Evolutionary conservation across 64 coral and sea anemone species (phyloP).

Genomic region (Platygyra sinensis): DNA sequence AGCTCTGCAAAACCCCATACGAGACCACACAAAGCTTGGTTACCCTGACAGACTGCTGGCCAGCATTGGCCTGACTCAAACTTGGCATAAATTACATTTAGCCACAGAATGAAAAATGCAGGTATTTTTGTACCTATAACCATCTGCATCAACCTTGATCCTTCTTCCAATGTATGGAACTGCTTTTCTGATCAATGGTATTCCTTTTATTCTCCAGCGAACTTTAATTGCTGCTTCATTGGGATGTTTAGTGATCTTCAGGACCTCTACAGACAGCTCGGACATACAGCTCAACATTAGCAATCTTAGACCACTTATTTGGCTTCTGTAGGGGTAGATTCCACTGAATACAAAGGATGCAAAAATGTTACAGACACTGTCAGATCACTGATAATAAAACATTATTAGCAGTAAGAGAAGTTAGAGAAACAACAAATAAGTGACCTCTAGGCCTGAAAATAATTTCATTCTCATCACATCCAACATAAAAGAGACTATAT

Average conservation of each 20-base stretch:
- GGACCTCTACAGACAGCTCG: slow-evolving; percentile 75
- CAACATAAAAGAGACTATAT: no score
- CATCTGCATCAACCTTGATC: slow-evolving; percentile 13
- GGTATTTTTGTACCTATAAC: slow-evolving; percentile 11
- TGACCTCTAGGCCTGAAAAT: no score
- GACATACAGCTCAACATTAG: slow-evolving; percentile 58
- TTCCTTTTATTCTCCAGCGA: slow-evolving; percentile 91
- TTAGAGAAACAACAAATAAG: no score
- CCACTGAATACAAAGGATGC: slow-evolving; percentile 56
- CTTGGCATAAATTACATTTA: background rate
- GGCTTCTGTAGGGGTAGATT: slow-evolving; percentile 66
- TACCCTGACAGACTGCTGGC: no score
- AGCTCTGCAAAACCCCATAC: no score
- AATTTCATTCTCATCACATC: no score
- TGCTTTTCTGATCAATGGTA: slow-evolving; percentile 73
- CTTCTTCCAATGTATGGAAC: slow-evolving; percentile 50
- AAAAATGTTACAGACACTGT: background rate
- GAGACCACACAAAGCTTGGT: no score
- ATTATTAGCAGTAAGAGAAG: no score
- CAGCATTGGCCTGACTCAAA: no score
- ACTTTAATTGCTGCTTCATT: slow-evolving; percentile 84
- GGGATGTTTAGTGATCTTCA: slow-evolving; percentile 87
- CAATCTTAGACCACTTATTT: slow-evolving; percentile 61
- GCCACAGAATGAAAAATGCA: no score
- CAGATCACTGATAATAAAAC: no score